Evolutionary conservation across 1,140 invertebrate species (phyloP), one percentile per base, ranked within the genome.

Genomic region (Penaeus indicus): DNA sequence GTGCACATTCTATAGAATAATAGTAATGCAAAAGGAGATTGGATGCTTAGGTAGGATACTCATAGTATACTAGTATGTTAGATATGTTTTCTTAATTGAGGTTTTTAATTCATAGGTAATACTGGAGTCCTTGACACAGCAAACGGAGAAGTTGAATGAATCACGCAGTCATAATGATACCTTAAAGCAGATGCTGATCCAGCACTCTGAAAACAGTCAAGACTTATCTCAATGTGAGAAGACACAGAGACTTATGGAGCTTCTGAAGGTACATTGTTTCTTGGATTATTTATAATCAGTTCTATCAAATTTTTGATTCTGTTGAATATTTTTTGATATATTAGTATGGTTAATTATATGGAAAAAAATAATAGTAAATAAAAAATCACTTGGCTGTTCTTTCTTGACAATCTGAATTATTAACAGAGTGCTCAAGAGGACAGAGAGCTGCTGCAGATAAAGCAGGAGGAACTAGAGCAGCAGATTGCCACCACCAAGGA

Each of bases 141-240:
- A 98, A 93, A 98, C 97, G 3, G 96, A 98, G 92, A 97, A 97
- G 93, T 93, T 98, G 0, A 97, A 98, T 92, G 96, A 98, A 90
- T 91, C 92, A 88, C 91, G 93, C 38, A 92, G 91, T 64, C 93
- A 94, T 16, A 92, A 93, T 72, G 94, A 94, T 89, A 96, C 96
- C 3, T 92, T 97, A 47, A 96, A 97, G 92, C 95, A 95, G 85
- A 92, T 96, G 54, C 92, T 96, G 61, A 93, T 96, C 42, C 94
- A 94, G 92, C 92, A 86, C 91, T 92, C 81, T 94, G 96, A 91
- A 94, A 93, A 91, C 62, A 87, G 88, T 25, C 90, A 89, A 63
- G 85, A 89, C 69, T 18, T 88, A 95, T 91, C 91, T 18, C 92
- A 94, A 21, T 94, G 93, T 90, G 93, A 93, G 8, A 94, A 94